Conservation (phyloP, 2,113 vertebrate genomes). For the Oriolus oriolus region DNA sequence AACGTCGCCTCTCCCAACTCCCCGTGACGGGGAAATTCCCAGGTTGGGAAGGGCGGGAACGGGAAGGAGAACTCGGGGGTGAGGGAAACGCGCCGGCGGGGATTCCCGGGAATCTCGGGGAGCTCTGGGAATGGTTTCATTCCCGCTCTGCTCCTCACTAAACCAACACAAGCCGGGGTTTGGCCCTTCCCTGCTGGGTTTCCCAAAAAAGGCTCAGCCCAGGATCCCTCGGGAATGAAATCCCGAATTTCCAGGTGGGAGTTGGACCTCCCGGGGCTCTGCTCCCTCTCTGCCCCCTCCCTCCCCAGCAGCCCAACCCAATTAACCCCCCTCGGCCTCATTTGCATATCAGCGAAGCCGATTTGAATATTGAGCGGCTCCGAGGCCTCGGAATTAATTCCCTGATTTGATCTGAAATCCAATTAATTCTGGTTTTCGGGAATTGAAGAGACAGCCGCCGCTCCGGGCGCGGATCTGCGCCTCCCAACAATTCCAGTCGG, state of each 20-base stretch:
- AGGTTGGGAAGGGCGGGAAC: not conserved
- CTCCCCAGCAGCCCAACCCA: not conserved
- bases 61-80: not conserved
- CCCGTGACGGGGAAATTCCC: slow-evolving; percentile 11
- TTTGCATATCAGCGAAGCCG: not conserved
- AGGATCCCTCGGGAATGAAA: not conserved
- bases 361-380: not conserved
- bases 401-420: not conserved
- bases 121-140: not conserved
- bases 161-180: not conserved
- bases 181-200: not conserved
- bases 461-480: not conserved
- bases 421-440: not conserved
- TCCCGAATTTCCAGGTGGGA: not conserved
- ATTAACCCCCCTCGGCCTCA: not conserved
- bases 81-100: not conserved
- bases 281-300: not conserved
- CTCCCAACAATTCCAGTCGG: not conserved
- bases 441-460: not conserved
- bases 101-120: not conserved
- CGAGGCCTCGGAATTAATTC: not conserved
- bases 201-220: not conserved
- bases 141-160: accelerated
- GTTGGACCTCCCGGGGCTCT: accelerated
- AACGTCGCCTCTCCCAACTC: not conserved